Percentiles rank a stretch among this genome's conserved stretches.
These are phyloP conservation scores for Chaunax sp. DNA, from an alignment of 2,797 vertebrate genomes.

Conservation along the genomic window DNA sequence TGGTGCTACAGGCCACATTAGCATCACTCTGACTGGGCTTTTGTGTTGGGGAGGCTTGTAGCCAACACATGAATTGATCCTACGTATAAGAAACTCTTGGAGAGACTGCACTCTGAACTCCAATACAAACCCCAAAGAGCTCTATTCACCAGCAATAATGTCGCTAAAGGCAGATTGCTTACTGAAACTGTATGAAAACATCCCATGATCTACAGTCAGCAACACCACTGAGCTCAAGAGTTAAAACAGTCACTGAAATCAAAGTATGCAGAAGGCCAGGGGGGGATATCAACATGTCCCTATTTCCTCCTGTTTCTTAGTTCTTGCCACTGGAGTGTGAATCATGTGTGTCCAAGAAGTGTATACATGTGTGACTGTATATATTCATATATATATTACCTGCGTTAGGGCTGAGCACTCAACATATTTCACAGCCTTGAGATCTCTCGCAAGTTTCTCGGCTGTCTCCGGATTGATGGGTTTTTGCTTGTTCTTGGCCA, in stretches of 20 bases:
- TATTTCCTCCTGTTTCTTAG: constrained; percentile 70
- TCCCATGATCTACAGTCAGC: background rate
- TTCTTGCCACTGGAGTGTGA: constrained; percentile 32
- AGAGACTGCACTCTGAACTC: background rate
- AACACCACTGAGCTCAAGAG: constrained; percentile 1
- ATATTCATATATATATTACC: constrained; percentile 61
- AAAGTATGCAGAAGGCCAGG: constrained; percentile 32
- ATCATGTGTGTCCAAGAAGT: background rate
- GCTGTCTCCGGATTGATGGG: constrained; percentile 86
- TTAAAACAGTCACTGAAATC: background rate
- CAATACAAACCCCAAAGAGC: background rate
- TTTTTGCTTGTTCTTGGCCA: constrained; percentile 89
- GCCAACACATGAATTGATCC: background rate
- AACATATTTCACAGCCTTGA: constrained; percentile 88
- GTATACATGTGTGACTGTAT: background rate
- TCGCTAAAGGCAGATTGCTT: background rate
- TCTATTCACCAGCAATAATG: background rate
- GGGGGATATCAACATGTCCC: constrained; percentile 39
- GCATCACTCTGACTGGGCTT: background rate
- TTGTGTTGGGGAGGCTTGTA: background rate
- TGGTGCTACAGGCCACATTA: background rate
- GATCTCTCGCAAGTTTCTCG: constrained; percentile 86
- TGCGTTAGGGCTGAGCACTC: constrained; percentile 88
- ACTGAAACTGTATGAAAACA: background rate
- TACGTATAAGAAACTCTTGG: background rate